Evolutionary conservation across 2,888 invertebrate species (phyloP).

Genomic region (Endomychus coccineus): DNA sequence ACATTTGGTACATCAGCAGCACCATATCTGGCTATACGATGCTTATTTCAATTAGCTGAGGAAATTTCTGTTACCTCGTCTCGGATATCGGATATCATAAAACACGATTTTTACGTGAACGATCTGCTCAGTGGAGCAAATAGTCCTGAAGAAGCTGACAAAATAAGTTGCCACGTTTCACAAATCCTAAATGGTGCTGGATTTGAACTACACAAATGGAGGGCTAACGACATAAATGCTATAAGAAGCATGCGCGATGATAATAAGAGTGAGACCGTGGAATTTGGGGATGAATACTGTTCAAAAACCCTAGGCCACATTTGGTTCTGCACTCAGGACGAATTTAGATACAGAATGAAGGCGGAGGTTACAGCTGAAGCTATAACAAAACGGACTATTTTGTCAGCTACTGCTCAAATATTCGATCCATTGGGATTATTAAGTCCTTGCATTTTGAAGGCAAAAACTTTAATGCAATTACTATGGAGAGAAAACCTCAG

Average conservation of each 20-base stretch:
- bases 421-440: slow-evolving; percentile 25
- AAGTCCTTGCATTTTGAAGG: slow-evolving; percentile 17
- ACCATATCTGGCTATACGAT: slow-evolving; percentile 20
- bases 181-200: slow-evolving; percentile 12
- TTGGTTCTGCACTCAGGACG: slow-evolving; percentile 2
- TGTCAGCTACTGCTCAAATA: slow-evolving; percentile 21
- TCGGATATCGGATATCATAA: slow-evolving; percentile 13
- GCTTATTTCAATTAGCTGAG: slow-evolving; percentile 19
- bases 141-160: slow-evolving; percentile 10
- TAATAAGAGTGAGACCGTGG: too few species aligned
- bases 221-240: too few species aligned
- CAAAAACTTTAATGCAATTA: slow-evolving; percentile 24
- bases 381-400: slow-evolving; percentile 16
- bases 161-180: slow-evolving; percentile 11
- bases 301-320: slow-evolving; percentile 6
- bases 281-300: slow-evolving; percentile 7
- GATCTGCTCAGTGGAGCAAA: slow-evolving; percentile 17
- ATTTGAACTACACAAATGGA: slow-evolving; percentile 20
- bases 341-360: slow-evolving; percentile 1
- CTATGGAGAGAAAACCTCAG: slow-evolving; percentile 20
- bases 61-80: slow-evolving; percentile 13
- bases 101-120: slow-evolving; percentile 18
- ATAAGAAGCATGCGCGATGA: too few species aligned
- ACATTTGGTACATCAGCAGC: slow-evolving; percentile 21
- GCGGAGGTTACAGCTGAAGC: neutral